Base-by-base conservation (phyloP, 2,888 invertebrate species). In the Latheticus oryzae region DNA sequence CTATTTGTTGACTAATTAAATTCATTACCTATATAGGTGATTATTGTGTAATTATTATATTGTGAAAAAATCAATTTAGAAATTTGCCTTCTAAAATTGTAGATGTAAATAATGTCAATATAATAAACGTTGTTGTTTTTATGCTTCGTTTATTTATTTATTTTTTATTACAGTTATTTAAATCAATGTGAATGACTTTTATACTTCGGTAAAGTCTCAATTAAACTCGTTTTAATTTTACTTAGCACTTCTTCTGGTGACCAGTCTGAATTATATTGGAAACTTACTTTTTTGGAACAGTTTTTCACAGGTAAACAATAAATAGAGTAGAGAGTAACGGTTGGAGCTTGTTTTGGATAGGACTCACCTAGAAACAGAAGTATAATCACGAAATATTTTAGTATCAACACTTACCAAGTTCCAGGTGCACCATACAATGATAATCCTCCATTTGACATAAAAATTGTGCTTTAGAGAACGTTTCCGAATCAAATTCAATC, bases 381-480 rank as follows among this genome's bases (percentile, higher is more conserved):
- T 30, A 12, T 43, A 53, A 37, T 17, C 17, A 40, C 26, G 12
- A 2, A 5, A 12, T 19, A 30, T 8, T 11, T 11, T 17, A 16
- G 7, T 40, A 13, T 26, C 1, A 23, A 21, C 21, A 23, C 73
- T 70, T 72, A 83, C 84, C 82, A 65, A 84, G 78, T 58, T 79
- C 80, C 62, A 88, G 81, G 61, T 82, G 81, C 15, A 88, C 76
- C 37, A 88, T 79, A 79, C 85, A 87, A 38, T 57, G 43, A 73
- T 84, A 83, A 71, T 86, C 86, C 70, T 85, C 82, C 74, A 83
- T 81, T 75, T 85, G 84, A 73, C 85, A 83, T 15, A 88, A 72
- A 66, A 88, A 84, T 9, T 83, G 81, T 9, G 85, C 82, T 60
- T 76, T 78, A 8, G 69, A 71, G 67, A 80, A 82, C 3, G 67